Conservation (phyloP, 2,888 invertebrate genomes). For the Lordiphosa andalusiaca region DNA sequence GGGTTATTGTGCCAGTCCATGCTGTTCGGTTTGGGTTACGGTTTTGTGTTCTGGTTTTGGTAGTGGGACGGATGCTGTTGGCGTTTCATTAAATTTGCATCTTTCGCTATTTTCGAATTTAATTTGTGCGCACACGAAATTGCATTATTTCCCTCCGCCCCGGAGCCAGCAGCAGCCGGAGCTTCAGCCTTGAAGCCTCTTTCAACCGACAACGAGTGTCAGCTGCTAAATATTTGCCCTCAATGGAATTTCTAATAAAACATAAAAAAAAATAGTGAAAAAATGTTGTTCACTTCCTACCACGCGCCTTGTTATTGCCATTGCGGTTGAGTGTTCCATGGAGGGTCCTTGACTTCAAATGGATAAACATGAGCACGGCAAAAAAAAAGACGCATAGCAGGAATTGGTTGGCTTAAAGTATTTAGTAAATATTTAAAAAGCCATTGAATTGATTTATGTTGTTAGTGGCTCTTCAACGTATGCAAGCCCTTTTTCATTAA, state of each 20-base stretch:
- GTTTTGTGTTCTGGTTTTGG: conserved; percentile 11
- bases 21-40: conserved; percentile 24
- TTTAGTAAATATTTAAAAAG: too few relatives aligned
- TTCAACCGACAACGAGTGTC: conserved; percentile 36
- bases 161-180: neutral
- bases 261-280: conserved; percentile 11
- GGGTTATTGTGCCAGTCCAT: conserved; percentile 53
- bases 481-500: too few relatives aligned
- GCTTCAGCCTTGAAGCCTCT: conserved; percentile 10
- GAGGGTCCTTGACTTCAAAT: conserved; percentile 21
- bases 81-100: conserved; percentile 47
- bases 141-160: conserved; percentile 47
- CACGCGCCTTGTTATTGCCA: conserved; percentile 20
- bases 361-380: conserved; percentile 10
- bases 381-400: neutral
- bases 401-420: too few relatives aligned
- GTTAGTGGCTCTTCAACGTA: too few relatives aligned
- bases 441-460: too few relatives aligned
- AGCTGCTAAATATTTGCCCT: conserved; percentile 46
- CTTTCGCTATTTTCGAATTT: conserved; percentile 38
- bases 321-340: conserved; percentile 24
- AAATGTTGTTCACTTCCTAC: conserved; percentile 28
- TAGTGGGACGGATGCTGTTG: conserved; percentile 11
- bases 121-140: conserved; percentile 49
- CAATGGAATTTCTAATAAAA: conserved; percentile 48